These are phyloP conservation scores for Zapornia atra DNA, from an alignment of 2,113 vertebrate species.

Conservation along the genomic window DNA sequence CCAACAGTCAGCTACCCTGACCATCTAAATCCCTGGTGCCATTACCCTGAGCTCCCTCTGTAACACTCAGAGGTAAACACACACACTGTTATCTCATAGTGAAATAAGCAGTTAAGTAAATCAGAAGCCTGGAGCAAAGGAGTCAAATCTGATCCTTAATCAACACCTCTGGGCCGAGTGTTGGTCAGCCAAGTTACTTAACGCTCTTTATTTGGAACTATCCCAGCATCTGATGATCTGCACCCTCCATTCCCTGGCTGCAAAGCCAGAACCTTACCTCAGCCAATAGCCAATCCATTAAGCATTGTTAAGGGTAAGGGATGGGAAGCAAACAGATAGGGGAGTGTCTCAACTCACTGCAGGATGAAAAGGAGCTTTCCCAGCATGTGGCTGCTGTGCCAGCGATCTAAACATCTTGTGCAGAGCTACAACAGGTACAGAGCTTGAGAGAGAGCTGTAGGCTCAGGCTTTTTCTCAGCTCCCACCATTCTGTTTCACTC, in stretches of 20 bases:
- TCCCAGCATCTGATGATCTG: background rate
- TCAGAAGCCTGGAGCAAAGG: background rate
- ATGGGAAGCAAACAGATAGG: background rate
- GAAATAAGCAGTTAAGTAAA: background rate
- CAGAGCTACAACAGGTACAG: background rate
- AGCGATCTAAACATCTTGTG: background rate
- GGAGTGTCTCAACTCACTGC: background rate
- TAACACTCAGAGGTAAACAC: background rate
- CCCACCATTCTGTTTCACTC: background rate
- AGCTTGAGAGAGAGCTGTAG: background rate
- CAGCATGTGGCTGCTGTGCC: background rate
- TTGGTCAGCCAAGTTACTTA: background rate
- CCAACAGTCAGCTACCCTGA: background rate
- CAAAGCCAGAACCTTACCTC: background rate
- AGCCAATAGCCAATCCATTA: no score
- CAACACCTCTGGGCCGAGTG: background rate
- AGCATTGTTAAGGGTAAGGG: background rate
- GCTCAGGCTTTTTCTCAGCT: background rate
- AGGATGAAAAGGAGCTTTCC: background rate
- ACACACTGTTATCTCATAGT: background rate
- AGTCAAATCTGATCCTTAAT: background rate
- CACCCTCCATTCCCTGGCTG: background rate
- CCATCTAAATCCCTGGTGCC: rapidly evolving
- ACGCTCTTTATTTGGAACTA: background rate
- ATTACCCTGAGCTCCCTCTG: background rate